These are phyloP conservation scores for Gobio occitaniae DNA, from an alignment of 2,797 vertebrate genomes.

Conservation along the genomic window DNA sequence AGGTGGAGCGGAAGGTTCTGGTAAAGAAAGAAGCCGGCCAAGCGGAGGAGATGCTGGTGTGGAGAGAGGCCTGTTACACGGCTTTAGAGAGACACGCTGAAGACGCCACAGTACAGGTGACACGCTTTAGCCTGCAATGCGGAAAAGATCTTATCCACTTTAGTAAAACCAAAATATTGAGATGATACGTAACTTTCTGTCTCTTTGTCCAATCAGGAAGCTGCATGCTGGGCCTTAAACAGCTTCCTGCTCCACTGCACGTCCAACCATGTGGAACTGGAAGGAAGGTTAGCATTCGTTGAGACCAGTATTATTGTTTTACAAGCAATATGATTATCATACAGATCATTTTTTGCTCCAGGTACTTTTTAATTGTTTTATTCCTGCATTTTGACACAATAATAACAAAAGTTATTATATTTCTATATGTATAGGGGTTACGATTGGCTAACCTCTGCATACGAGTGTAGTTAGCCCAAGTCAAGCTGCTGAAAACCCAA, in stretches of 20 bases:
- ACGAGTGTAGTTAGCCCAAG: too few species aligned
- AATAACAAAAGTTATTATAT: background rate
- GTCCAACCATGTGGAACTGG: conserved; percentile 82
- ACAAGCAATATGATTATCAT: background rate
- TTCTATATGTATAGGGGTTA: background rate
- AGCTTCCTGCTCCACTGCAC: conserved; percentile 87
- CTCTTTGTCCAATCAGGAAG: conserved; percentile 79
- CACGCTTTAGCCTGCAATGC: background rate
- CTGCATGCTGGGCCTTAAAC: conserved; percentile 93
- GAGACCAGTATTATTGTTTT: background rate
- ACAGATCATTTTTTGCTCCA: background rate
- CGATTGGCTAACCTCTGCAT: background rate
- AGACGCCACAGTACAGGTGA: conserved; percentile 86
- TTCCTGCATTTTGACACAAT: background rate
- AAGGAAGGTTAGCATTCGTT: conserved; percentile 78
- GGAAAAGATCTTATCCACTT: background rate
- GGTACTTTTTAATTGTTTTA: too few species aligned
- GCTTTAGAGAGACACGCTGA: conserved; percentile 87
- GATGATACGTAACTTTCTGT: background rate
- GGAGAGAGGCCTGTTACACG: conserved; percentile 88
- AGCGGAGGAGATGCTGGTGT: conserved; percentile 75
- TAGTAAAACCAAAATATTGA: too few species aligned
- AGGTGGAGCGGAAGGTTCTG: conserved; percentile 76
- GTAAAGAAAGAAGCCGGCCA: conserved; percentile 73
- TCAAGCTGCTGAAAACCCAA: background rate